Base-by-base conservation (phyloP, 2,888 invertebrate species). In the Phengaris alcon region DNA sequence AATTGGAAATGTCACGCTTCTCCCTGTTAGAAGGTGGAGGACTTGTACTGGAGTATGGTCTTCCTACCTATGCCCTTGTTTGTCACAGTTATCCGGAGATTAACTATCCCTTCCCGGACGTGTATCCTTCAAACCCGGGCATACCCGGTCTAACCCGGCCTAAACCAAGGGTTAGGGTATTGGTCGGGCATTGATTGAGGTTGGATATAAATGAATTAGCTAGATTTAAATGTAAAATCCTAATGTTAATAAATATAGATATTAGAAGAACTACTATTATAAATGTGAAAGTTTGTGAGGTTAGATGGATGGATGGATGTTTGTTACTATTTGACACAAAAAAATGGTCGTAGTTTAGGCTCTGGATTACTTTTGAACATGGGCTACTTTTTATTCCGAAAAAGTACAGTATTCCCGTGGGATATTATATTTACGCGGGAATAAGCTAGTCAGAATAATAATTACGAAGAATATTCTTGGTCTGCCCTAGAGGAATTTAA, bases 31-130 rank as follows among this genome's bases (percentile, higher is more conserved):
- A 35, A 22, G 59, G 59, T 22, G 10, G 59, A 6, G 59, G 59
- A 35, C 35, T 35, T 35, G 35, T 35, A 35, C 3, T 48, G 0
- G 6, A 7, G 48, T 48, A 48, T 35, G 64, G 10, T 52, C 52
- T 10, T 64, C 35, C 64, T 64, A 64, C 70, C 48, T 51, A 51
- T 51, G 51, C 51, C 70, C 48, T 70, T 70, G 70, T 70, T 64
- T 64, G 64, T 64, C 64, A 64, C 64, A 64, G 64, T 64, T 44
- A 64, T 64, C 64, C 64, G 64, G 64, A 70, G 70, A 70, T 70
- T 70, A 48, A 70, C 48, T 70, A 48, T 48, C 70, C 70, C 70
- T 15, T 70, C 51, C 70, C 70, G 15, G 70, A 70, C 70, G 48
- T 70, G 70, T 70, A 48, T 51, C 48, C 70, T 70, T 70, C 70